These are phyloP conservation scores for Triops longicaudatus DNA, from an alignment of 1,140 invertebrate species.

Conservation along the genomic window DNA sequence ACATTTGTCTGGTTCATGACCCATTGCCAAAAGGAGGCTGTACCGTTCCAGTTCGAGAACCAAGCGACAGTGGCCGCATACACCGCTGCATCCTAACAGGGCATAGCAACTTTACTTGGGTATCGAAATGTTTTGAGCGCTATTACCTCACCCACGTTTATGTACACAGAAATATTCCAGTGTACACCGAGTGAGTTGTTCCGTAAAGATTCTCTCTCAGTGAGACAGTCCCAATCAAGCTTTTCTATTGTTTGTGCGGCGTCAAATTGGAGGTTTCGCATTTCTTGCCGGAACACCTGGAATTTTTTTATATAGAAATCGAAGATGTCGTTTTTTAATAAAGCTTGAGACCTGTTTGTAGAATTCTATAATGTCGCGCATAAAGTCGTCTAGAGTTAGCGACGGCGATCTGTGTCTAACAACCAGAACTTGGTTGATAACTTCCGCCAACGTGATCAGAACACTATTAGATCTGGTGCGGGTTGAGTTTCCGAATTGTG, in stretches of 20 bases:
- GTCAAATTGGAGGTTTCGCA: neutral
- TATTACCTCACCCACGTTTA: neutral
- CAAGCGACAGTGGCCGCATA: neutral
- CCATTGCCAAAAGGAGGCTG: neutral
- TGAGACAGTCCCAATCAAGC: neutral
- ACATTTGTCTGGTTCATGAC: neutral
- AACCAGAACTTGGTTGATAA: neutral
- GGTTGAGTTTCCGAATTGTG: neutral
- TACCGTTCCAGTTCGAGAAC: neutral
- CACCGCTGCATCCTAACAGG: neutral
- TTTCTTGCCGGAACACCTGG: neutral
- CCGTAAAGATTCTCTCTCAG: neutral
- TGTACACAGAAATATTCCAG: conserved; percentile 1
- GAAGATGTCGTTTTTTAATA: neutral
- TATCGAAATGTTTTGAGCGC: neutral
- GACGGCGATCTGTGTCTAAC: neutral
- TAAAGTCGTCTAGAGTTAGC: neutral
- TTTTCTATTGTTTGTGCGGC: neutral
- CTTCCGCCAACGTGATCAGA: neutral
- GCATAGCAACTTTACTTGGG: neutral
- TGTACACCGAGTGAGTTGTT: neutral
- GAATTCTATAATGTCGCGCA: neutral
- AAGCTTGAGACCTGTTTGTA: neutral
- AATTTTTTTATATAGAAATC: neutral
- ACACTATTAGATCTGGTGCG: neutral